Percentiles rank a stretch among this genome's conserved stretches.
Conservation (phyloP, 2,113 vertebrate species). For the Azemiops feae region DNA sequence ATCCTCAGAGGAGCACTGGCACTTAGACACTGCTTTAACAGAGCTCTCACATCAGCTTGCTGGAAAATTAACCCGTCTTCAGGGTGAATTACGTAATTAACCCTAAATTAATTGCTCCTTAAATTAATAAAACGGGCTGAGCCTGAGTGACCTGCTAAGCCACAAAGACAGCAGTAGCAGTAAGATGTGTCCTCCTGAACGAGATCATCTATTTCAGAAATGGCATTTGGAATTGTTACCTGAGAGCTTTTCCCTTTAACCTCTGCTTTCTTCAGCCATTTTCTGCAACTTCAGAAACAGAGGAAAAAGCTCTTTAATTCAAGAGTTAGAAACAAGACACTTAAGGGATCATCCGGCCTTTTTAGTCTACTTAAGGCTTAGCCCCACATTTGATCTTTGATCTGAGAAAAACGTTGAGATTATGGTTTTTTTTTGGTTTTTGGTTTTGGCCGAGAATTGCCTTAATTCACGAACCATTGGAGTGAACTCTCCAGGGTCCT, state of each 20-base stretch:
- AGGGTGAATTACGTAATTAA: neutral
- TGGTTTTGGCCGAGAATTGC: neutral
- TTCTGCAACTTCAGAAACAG: neutral
- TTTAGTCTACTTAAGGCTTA: neutral
- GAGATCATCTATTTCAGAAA: neutral
- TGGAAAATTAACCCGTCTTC: neutral
- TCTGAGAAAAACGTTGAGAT: neutral
- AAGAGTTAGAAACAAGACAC: neutral
- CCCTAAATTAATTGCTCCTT: neutral
- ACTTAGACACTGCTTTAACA: neutral
- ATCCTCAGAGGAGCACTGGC: slow-evolving; percentile 11
- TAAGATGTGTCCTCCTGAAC: neutral
- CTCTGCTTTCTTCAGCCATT: neutral
- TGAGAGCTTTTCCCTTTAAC: neutral
- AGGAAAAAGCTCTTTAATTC: neutral
- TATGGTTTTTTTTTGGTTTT: neutral
- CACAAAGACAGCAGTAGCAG: neutral
- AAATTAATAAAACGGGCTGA: neutral
- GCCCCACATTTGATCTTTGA: neutral
- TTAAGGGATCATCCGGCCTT: neutral
- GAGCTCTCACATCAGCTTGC: neutral
- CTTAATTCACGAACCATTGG: neutral
- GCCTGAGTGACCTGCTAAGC: neutral
- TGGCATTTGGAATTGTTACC: neutral
- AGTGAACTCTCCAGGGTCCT: neutral